Conservation (phyloP, 2,797 vertebrate genomes). For the Cottoperca gobio region DNA sequence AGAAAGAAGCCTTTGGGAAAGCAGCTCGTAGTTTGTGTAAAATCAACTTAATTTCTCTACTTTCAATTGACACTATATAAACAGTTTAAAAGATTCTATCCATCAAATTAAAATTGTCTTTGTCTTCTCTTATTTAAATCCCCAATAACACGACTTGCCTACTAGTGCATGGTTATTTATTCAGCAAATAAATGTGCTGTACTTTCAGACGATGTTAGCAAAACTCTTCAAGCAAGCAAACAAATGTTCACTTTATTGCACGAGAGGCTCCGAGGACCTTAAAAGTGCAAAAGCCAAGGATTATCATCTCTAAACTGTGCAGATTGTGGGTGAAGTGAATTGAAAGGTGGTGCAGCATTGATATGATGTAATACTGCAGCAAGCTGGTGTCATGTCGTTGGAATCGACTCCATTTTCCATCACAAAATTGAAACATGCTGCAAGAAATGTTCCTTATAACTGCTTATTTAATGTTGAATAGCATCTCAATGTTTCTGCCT, state of each 20-base stretch:
- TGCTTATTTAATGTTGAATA: slow-evolving; percentile 8
- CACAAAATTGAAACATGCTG: slow-evolving; percentile 24
- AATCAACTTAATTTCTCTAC: neutral
- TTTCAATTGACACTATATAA: neutral
- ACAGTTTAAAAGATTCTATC: neutral
- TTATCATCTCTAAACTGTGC: slow-evolving; percentile 25
- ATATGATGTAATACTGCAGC: slow-evolving; percentile 63
- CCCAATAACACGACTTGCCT: neutral
- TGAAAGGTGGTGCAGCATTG: slow-evolving; percentile 37
- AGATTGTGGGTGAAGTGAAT: slow-evolving; percentile 2
- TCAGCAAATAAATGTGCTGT: slow-evolving; percentile 28
- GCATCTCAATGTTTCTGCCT: neutral
- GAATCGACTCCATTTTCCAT: slow-evolving; percentile 33
- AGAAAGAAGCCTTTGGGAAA: slow-evolving; percentile 53
- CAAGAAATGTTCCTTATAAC: slow-evolving; percentile 19
- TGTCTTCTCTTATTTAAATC: neutral
- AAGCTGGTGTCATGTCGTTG: slow-evolving; percentile 33
- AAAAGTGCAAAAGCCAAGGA: slow-evolving; percentile 48
- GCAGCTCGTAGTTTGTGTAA: slow-evolving; percentile 8
- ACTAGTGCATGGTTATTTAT: slow-evolving; percentile 58
- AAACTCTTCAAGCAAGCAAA: slow-evolving; percentile 11
- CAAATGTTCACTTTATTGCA: slow-evolving; percentile 15
- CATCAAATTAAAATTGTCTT: neutral
- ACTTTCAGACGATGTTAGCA: slow-evolving; percentile 13
- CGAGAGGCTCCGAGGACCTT: slow-evolving; percentile 28